Percentiles rank a stretch among this genome's conserved stretches.
Conservation (phyloP, 2,113 vertebrate species). For the Naja naja region DNA sequence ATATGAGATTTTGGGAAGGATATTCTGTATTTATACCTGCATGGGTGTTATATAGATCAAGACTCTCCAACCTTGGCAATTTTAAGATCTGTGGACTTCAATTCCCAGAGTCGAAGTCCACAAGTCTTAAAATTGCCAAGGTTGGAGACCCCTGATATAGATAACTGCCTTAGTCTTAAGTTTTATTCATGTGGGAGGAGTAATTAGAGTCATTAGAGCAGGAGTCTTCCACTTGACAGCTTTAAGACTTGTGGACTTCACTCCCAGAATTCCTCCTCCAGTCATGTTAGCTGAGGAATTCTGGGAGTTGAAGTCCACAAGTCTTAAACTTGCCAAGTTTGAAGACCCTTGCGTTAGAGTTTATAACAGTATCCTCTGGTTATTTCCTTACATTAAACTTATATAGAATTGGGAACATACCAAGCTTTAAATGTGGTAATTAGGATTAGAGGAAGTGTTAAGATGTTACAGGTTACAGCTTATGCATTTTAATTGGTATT, state of each 20-base stretch:
- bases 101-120: too few relatives aligned
- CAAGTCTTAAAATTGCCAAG: too few relatives aligned
- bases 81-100: too few relatives aligned
- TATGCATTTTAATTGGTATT: not conserved
- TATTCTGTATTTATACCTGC: not conserved
- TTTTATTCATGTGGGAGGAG: not conserved
- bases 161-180: not conserved
- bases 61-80: too few relatives aligned
- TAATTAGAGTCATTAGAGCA: too few relatives aligned
- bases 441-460: not conserved
- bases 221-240: too few relatives aligned
- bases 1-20: not conserved
- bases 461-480: not conserved
- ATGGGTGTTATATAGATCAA: not conserved
- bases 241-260: too few relatives aligned
- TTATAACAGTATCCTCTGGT: not conserved
- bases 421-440: not conserved
- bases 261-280: too few relatives aligned
- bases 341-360: not conserved
- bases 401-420: not conserved
- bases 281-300: too few relatives aligned
- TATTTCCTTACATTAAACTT: not conserved
- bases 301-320: too few relatives aligned
- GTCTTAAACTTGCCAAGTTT: too few relatives aligned
- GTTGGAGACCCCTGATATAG: not conserved